Evolutionary conservation across 2,113 vertebrate genomes (phyloP).

Genomic region (Charadrius vociferus): DNA sequence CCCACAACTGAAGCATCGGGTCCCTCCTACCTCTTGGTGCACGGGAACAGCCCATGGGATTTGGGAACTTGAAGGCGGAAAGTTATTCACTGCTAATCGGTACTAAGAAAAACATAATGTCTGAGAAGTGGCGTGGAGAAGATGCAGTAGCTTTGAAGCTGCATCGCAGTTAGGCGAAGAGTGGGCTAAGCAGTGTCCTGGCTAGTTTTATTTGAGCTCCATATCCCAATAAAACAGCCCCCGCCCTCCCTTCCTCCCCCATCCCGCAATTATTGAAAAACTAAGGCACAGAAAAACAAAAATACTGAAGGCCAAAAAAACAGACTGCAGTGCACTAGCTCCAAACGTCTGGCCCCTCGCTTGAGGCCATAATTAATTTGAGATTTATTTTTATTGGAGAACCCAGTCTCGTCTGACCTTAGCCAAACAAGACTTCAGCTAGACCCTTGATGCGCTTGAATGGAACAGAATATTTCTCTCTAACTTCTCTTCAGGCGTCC

Average conservation of each 20-base stretch:
- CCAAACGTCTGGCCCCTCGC: conserved; percentile 93
- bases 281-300: conserved; percentile 67
- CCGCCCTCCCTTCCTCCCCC: not conserved
- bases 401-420: conserved; percentile 95
- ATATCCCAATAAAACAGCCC: conserved; percentile 2
- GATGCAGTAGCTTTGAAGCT: conserved; percentile 34
- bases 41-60: not conserved
- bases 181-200: not conserved
- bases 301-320: conserved; percentile 78
- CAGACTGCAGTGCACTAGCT: conserved; percentile 87
- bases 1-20: not conserved
- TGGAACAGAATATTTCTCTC: conserved; percentile 89
- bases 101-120: not conserved
- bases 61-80: not conserved
- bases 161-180: not conserved
- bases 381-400: conserved; percentile 99
- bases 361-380: conserved; percentile 99
- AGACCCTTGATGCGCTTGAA: conserved; percentile 91
- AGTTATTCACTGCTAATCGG: not conserved
- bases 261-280: conserved; percentile 44
- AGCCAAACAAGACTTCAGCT: conserved; percentile 95
- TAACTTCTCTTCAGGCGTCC: conserved; percentile 82
- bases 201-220: conserved; percentile 22
- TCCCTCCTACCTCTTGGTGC: not conserved
- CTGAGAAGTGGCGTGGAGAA: not conserved